phyloP scores from a whole-genome alignment of 2,797 vertebrate genomes.

The Pangasius larnaudii region DNA sequence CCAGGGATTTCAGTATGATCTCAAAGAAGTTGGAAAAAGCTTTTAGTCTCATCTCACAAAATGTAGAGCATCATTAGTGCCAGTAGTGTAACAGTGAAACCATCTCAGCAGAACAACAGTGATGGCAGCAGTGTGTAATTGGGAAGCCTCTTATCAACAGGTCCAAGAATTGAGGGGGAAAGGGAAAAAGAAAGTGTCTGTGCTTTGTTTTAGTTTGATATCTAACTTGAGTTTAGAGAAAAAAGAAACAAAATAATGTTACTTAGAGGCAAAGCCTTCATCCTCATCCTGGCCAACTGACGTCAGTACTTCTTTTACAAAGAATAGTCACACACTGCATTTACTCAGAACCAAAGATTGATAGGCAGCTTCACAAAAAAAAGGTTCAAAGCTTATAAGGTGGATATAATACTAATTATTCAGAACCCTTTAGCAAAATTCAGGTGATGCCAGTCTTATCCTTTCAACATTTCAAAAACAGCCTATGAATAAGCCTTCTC shows the following conservation, averaged over 20 bases:
- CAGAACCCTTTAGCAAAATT: not conserved
- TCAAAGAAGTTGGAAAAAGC: conserved; percentile 25
- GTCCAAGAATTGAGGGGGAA: not conserved
- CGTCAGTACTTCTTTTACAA: conserved; percentile 3
- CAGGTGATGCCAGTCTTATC: conserved; percentile 32
- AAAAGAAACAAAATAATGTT: not conserved
- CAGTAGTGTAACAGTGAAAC: conserved; percentile 11
- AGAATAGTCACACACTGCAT: not conserved
- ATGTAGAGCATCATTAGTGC: conserved; percentile 40
- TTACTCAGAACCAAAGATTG: not conserved
- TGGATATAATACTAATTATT: conserved; percentile 14
- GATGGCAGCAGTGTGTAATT: conserved; percentile 32
- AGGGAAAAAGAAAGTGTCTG: conserved; percentile 4
- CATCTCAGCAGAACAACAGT: not conserved
- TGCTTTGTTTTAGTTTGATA: conserved; percentile 24
- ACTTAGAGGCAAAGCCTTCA: conserved; percentile 1
- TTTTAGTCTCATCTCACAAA: conserved; percentile 34
- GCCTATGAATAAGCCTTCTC: conserved; percentile 33
- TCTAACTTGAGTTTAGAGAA: conserved; percentile 6
- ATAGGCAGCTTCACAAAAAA: not conserved
- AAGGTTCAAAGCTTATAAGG: not conserved
- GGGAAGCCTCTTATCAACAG: conserved; percentile 30
- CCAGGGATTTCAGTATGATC: conserved; percentile 1
- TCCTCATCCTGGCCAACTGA: not conserved
- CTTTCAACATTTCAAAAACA: conserved; percentile 29